Evolutionary conservation across 2,888 invertebrate genomes (phyloP), one percentile per base, ranked within the genome.

Genomic region (Ypsolopha scabrella): DNA sequence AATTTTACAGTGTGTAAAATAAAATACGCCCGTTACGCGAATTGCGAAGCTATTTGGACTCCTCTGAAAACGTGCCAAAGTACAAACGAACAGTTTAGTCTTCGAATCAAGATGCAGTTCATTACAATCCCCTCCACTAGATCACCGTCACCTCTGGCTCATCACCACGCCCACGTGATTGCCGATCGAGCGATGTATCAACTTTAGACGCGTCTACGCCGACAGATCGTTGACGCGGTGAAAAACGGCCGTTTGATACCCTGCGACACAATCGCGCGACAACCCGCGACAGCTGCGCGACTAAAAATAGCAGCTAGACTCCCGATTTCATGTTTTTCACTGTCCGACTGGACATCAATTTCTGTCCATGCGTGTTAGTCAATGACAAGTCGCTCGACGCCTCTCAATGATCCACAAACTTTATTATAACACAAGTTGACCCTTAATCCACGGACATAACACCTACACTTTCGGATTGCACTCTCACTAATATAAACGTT

Each of bases 271-370:
- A 46, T 45, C 49, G 41, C 24, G 43, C 68, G 75, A 79, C 72
- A 63, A 65, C 67, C 52, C 66, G 67, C 74, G 72, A 82, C 83
- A 85, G 85, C 85, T 83, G 85, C 67, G 67, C 65, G 58, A 64
- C 80, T 75, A 79, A 72, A 76, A 73, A 77, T 81, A 82, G 59
- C 56, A 63, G 53, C 46, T 33, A 43, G 77, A 74, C 79, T 78
- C 73, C 67, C 72, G 69, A 80, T 75, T 82, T 80, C 77, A 80
- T 80, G 81, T 85, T 85, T 85, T 85, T 85, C 85, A 85, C 82
- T 82, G 85, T 83, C 85, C 78, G 61, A 68, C 65, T 63, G 64
- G 75, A 67, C 83, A 85, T 85, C 85, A 85, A 85, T 85, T 79
- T 64, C 80, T 79, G 83, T 85, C 83, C 62, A 67, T 75, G 75